Conservation (phyloP, 2,888 invertebrate species). For the Eupithecia pulchellata region DNA sequence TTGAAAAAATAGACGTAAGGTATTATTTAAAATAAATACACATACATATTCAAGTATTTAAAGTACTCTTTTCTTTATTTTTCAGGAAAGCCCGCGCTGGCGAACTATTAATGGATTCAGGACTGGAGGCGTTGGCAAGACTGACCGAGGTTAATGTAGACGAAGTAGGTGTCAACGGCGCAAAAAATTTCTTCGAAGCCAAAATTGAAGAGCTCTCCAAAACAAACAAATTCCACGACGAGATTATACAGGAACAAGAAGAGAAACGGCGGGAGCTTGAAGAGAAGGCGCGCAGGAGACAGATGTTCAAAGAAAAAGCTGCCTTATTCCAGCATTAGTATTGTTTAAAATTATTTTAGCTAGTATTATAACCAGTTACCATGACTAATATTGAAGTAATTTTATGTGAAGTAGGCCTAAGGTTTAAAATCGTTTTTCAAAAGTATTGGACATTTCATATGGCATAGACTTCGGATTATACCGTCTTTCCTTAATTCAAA, state of each 20-base stretch:
- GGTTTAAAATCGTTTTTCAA: background rate
- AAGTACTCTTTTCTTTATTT: conserved; percentile 23
- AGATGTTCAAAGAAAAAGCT: conserved; percentile 95
- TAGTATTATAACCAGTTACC: conserved; percentile 83
- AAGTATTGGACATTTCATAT: background rate
- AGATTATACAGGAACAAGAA: conserved; percentile 96
- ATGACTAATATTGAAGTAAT: conserved; percentile 62
- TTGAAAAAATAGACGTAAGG: no score
- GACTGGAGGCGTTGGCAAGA: conserved; percentile 93
- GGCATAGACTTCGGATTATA: background rate
- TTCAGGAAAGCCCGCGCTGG: conserved; percentile 95
- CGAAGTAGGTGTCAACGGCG: conserved; percentile 97
- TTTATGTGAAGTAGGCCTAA: conserved; percentile 35
- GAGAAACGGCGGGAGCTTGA: conserved; percentile 93
- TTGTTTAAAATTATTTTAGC: conserved; percentile 57
- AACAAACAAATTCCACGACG: conserved; percentile 95
- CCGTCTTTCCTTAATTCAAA: background rate
- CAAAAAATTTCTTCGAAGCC: conserved; percentile 97
- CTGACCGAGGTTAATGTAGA: conserved; percentile 97
- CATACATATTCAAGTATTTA: background rate
- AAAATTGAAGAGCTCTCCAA: conserved; percentile 95
- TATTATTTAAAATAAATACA: no score
- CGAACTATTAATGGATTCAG: conserved; percentile 94
- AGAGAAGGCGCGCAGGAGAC: conserved; percentile 91
- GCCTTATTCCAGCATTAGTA: conserved; percentile 88